Evolutionary conservation across 2,888 invertebrate genomes (phyloP), one percentile per base, ranked within the genome.

Genomic region (Lasius platythorax): DNA sequence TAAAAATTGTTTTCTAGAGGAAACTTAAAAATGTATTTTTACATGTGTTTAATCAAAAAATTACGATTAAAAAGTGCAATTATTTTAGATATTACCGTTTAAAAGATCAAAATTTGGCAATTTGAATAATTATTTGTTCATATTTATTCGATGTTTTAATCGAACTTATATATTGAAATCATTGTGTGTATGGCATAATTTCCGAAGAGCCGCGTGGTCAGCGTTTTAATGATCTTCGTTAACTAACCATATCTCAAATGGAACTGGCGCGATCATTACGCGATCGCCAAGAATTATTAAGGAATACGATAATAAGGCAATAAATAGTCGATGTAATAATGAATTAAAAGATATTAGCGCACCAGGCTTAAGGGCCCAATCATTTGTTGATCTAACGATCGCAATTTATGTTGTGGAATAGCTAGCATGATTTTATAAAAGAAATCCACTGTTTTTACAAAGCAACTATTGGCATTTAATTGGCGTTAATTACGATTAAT

Each of bases 221-320:
- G 12, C 33, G 40, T 79, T 88, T 53, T 86, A 83, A 86, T 66
- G 74, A 87, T 84, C 79, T 87, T 86, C 82, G 78, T 87, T 84
- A 86, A 75, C 37, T 50, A 67, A 40, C 37, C 23, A 68, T 74
- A 58, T 8, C 23, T 67, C 37, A 23, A 28, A 28, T n/a, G 9
- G 72, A 67, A 72, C 43, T 50, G n/a, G 33, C 64, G 18, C 28
- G 30, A 53, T 74, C 12, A 63, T 74, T 63, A 74, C n/a, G 15
- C n/a, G 30, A 23, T 40, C n/a, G 64, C 30, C 18, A 64, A 43
- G 46, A 40, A 58, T 82, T 75, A 73, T 84, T 67, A 56, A 83
- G 11, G 66, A 72, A 74, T 88, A 85, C 81, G 83, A 87, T 87
- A 86, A 76, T 79, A 74, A 74, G 73, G 61, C 61, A 76, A 58